phyloP scores from a whole-genome alignment of 2,113 vertebrate species.

The Tupaia chinensis region DNA sequence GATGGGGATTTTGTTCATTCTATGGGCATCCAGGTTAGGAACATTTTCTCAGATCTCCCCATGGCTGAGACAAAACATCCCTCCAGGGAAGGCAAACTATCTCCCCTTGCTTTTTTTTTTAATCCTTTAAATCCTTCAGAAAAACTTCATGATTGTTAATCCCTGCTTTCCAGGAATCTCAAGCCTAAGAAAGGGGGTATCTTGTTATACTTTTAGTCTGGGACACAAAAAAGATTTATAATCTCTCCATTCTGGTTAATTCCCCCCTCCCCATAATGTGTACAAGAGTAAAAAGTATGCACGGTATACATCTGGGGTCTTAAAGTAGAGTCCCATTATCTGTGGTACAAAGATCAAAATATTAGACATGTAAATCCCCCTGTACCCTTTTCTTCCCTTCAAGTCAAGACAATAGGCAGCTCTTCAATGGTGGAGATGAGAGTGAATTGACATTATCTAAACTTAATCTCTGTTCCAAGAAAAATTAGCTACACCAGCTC shows the following conservation, averaged over 20 bases:
- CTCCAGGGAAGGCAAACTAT: not conserved
- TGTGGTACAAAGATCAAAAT: not conserved
- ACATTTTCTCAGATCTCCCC: not conserved
- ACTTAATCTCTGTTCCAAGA: not conserved
- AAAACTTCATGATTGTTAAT: not conserved
- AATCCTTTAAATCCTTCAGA: not conserved
- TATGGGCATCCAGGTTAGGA: not conserved
- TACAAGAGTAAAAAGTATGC: slow-evolving; percentile 12
- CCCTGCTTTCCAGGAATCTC: not conserved
- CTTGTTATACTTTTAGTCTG: not conserved
- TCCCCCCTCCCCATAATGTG: not conserved
- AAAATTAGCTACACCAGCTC: not conserved
- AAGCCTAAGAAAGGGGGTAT: not conserved
- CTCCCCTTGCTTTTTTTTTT: not conserved
- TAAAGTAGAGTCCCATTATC: not conserved
- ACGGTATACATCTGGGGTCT: not conserved
- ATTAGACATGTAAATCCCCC: not conserved
- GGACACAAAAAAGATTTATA: not conserved
- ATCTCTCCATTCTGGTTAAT: not conserved
- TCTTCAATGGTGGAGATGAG: not conserved
- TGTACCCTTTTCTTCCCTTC: not conserved
- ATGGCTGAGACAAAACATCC: not conserved
- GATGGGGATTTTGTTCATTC: not conserved
- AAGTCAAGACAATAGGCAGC: not conserved
- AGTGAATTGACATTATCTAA: not conserved